Evolutionary conservation across 2,888 invertebrate genomes (phyloP).

Genomic region (Stegana nigrithorax): DNA sequence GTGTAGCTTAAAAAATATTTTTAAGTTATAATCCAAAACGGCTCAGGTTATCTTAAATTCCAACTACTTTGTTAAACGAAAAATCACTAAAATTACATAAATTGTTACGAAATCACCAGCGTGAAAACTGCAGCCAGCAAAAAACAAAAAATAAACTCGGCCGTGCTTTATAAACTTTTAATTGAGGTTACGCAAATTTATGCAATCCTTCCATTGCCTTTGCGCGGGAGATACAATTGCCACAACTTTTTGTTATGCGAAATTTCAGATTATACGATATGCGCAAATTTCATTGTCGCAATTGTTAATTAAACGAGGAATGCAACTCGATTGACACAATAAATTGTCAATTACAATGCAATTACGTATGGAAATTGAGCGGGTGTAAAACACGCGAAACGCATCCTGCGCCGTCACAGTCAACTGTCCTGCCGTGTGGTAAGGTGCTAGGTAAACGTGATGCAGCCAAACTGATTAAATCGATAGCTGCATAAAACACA

Average conservation of each 20-base stretch:
- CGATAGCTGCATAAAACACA: slow-evolving; percentile 47
- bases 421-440: too few relatives aligned
- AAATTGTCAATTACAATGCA: slow-evolving; percentile 62
- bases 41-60: too few relatives aligned
- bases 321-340: slow-evolving; percentile 60
- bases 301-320: slow-evolving; percentile 57
- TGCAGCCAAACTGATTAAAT: slow-evolving; percentile 51
- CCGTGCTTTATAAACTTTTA: slow-evolving; percentile 7
- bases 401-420: too few relatives aligned
- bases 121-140: too few relatives aligned
- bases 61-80: too few relatives aligned
- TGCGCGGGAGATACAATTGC: too few relatives aligned
- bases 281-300: slow-evolving; percentile 28
- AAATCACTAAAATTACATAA: too few relatives aligned
- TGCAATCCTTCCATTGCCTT: neutral
- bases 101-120: too few relatives aligned
- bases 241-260: neutral
- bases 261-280: slow-evolving; percentile 33
- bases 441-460: neutral
- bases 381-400: slow-evolving; percentile 19
- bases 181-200: slow-evolving; percentile 10
- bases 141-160: too few relatives aligned
- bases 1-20: too few relatives aligned
- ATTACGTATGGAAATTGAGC: slow-evolving; percentile 59
- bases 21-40: too few relatives aligned